These are phyloP conservation scores for Ictalurus furcatus DNA, from an alignment of 2,113 vertebrate genomes.

Conservation along the genomic window DNA sequence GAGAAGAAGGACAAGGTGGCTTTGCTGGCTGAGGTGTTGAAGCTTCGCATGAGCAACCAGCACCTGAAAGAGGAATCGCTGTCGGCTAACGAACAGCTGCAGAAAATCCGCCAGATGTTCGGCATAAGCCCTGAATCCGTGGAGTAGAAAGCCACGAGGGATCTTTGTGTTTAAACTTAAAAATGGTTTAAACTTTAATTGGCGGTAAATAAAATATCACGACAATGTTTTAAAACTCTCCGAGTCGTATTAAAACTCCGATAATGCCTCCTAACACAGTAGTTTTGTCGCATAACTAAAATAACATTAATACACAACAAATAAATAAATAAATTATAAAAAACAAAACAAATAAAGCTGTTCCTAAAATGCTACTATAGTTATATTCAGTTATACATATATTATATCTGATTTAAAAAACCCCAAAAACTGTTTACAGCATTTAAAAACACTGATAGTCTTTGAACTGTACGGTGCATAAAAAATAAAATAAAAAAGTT, in stretches of 20 bases:
- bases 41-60: constrained; percentile 77
- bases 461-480: neutral
- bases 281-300: constrained; percentile 19
- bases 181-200: constrained; percentile 13
- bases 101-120: constrained; percentile 76
- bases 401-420: neutral
- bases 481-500: neutral
- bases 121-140: constrained; percentile 15
- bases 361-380: neutral
- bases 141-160: constrained; percentile 8
- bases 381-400: neutral
- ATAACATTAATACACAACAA: constrained; percentile 8
- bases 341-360: constrained; percentile 22
- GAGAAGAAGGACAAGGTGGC: constrained; percentile 81
- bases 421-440: neutral
- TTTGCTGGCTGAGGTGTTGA: constrained; percentile 75
- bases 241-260: constrained; percentile 4
- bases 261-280: constrained; percentile 13
- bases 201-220: constrained; percentile 3
- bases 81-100: constrained; percentile 73
- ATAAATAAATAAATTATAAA: constrained; percentile 33
- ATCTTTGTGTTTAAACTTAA: neutral
- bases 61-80: constrained; percentile 76
- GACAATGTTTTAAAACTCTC: neutral
- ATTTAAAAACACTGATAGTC: constrained; percentile 5